Evolutionary conservation across 2,888 invertebrate genomes (phyloP).

Genomic region (Pterostichus madidus): DNA sequence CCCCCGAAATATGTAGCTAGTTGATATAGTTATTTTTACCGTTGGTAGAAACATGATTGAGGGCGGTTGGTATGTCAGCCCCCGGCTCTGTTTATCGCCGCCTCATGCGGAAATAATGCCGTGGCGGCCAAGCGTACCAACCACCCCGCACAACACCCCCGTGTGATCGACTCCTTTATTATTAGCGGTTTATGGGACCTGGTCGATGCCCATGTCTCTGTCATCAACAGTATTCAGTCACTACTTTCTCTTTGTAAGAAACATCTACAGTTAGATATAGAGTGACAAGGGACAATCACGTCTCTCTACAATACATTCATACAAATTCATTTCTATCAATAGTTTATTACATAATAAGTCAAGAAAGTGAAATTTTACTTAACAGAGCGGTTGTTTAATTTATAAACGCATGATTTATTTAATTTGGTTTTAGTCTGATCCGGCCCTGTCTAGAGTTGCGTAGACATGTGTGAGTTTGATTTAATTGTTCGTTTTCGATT

Average conservation of each 20-base stretch:
- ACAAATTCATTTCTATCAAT: too few species aligned
- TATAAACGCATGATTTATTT: too few species aligned
- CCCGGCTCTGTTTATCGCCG: constrained; percentile 9
- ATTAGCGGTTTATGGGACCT: not conserved
- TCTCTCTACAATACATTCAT: too few species aligned
- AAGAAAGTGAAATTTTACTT: too few species aligned
- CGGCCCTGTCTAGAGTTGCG: too few species aligned
- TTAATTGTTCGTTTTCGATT: constrained; percentile 40
- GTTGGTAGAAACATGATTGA: not conserved
- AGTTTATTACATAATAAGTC: too few species aligned
- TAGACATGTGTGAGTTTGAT: not conserved
- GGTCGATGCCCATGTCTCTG: not conserved
- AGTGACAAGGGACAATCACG: too few species aligned
- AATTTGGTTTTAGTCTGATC: too few species aligned
- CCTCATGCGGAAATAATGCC: constrained; percentile 4
- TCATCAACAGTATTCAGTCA: not conserved
- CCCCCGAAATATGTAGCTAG: too few species aligned
- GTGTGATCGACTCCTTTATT: not conserved
- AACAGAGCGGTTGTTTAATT: too few species aligned
- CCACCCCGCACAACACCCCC: not conserved
- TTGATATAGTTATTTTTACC: not conserved
- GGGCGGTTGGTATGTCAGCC: not conserved
- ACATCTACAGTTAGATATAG: too few species aligned
- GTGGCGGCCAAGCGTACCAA: not conserved
- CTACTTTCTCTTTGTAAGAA: too few species aligned